Conservation (phyloP, 1,140 invertebrate genomes). For the Sarcophaga peregrina region DNA sequence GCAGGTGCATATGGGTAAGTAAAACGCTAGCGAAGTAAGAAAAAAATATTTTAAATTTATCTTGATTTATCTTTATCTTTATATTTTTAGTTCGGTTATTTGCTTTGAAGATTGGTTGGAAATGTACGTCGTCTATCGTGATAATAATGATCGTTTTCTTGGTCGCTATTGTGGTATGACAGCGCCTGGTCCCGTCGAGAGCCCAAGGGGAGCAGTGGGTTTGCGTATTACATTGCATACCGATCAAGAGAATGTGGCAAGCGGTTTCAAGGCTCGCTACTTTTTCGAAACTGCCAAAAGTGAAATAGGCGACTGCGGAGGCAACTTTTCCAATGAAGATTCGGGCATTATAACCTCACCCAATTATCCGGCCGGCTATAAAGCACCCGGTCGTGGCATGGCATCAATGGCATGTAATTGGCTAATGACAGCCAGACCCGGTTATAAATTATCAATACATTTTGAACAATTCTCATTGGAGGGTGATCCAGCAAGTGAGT, state of each 20-base stretch:
- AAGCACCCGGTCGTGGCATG: slow-evolving; percentile 77
- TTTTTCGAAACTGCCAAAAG: slow-evolving; percentile 87
- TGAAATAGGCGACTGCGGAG: slow-evolving; percentile 91
- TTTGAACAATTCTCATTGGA: slow-evolving; percentile 90
- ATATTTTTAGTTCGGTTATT: slow-evolving; percentile 69
- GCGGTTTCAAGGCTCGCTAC: slow-evolving; percentile 91
- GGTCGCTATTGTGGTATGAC: slow-evolving; percentile 87
- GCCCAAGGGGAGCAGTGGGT: slow-evolving; percentile 83
- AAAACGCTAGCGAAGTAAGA: neutral
- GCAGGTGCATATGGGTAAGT: slow-evolving; percentile 73
- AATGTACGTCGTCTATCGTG: slow-evolving; percentile 87
- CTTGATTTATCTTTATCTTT: slow-evolving; percentile 2
- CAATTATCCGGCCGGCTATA: slow-evolving; percentile 87
- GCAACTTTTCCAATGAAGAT: slow-evolving; percentile 85
- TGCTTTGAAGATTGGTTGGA: slow-evolving; percentile 95
- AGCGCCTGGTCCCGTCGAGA: slow-evolving; percentile 90
- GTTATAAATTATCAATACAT: slow-evolving; percentile 85
- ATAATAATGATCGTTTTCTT: slow-evolving; percentile 82
- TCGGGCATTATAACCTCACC: slow-evolving; percentile 90
- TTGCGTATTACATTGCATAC: slow-evolving; percentile 87
- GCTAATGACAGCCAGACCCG: slow-evolving; percentile 86
- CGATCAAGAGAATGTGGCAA: slow-evolving; percentile 83
- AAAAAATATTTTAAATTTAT: slow-evolving; percentile 19
- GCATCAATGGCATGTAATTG: slow-evolving; percentile 91
- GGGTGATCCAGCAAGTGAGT: slow-evolving; percentile 83